Evolutionary conservation across 1,140 invertebrate genomes (phyloP).

Genomic region (Nomia melanderi): DNA sequence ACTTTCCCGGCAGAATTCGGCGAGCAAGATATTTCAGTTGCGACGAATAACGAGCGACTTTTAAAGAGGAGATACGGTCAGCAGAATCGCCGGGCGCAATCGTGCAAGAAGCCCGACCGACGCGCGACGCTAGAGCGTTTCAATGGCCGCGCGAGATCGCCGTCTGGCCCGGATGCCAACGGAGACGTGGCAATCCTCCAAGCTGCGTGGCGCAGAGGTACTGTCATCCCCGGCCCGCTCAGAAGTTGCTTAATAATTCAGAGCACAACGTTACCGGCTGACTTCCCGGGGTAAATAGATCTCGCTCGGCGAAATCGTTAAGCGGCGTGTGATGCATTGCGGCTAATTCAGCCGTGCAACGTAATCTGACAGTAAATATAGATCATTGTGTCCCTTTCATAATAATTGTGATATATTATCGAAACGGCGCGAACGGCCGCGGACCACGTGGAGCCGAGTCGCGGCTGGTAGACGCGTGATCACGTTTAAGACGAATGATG

Average conservation of each 20-base stretch:
- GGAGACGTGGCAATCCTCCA: constrained; percentile 42
- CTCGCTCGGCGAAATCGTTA: constrained; percentile 35
- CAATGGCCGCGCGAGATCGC: background rate
- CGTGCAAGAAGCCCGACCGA: background rate
- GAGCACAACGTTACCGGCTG: constrained; percentile 15
- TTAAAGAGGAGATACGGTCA: constrained; percentile 20
- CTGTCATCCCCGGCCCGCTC: constrained; percentile 38
- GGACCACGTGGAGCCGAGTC: background rate
- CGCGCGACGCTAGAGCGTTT: constrained; percentile 20
- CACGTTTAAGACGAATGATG: background rate
- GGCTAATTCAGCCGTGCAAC: constrained; percentile 37
- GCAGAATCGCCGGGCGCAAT: constrained; percentile 13
- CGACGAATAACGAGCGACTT: background rate
- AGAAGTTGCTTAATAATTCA: constrained; percentile 48
- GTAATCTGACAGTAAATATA: constrained; percentile 38
- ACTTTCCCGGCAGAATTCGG: background rate
- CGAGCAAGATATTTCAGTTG: background rate
- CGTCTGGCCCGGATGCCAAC: constrained; percentile 35
- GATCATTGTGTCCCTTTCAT: constrained; percentile 22
- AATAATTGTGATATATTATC: constrained; percentile 42
- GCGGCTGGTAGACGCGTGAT: background rate
- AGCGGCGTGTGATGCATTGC: constrained; percentile 40
- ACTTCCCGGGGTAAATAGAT: constrained; percentile 19
- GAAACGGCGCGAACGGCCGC: background rate
- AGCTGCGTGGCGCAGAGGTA: constrained; percentile 14